Conservation (phyloP, 2,113 vertebrate species). For the Psettodes erumei region DNA sequence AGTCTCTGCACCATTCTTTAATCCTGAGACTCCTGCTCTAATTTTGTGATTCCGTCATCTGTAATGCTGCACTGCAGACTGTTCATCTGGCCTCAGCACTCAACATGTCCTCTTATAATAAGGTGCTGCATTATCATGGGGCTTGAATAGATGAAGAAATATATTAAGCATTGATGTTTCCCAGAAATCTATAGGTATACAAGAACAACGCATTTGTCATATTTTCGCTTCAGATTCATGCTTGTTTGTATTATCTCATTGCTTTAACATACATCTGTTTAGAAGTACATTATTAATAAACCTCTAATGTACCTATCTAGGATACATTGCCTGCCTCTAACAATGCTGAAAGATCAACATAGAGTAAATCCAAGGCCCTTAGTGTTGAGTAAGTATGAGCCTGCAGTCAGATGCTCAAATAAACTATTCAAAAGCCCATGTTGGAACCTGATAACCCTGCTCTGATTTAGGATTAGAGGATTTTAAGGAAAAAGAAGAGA, state of each 20-base stretch:
- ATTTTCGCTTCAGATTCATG: background rate
- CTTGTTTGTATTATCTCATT: background rate
- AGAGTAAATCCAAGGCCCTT: too few species aligned
- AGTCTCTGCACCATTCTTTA: slow-evolving; percentile 54
- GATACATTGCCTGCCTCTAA: background rate
- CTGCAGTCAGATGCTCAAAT: slow-evolving; percentile 14
- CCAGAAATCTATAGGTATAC: background rate
- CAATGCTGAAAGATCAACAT: too few species aligned
- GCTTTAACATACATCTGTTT: background rate
- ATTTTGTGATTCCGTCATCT: slow-evolving; percentile 28
- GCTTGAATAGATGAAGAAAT: slow-evolving; percentile 15
- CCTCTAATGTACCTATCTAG: too few species aligned
- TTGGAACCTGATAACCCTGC: slow-evolving; percentile 32
- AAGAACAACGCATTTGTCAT: background rate
- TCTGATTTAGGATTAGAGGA: slow-evolving; percentile 59
- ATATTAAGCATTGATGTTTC: slow-evolving; percentile 8
- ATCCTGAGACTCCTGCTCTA: slow-evolving; percentile 55
- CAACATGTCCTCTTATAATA: slow-evolving; percentile 20
- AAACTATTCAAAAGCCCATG: slow-evolving; percentile 30
- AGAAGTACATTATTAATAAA: too few species aligned
- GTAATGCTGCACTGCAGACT: slow-evolving; percentile 22
- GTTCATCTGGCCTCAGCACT: background rate
- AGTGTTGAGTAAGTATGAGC: slow-evolving; percentile 23
- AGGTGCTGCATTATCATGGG: background rate
- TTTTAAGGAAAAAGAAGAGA: slow-evolving; percentile 50